Evolutionary conservation across 2,888 invertebrate genomes (phyloP).

Genomic region (Ennomos erosarius): DNA sequence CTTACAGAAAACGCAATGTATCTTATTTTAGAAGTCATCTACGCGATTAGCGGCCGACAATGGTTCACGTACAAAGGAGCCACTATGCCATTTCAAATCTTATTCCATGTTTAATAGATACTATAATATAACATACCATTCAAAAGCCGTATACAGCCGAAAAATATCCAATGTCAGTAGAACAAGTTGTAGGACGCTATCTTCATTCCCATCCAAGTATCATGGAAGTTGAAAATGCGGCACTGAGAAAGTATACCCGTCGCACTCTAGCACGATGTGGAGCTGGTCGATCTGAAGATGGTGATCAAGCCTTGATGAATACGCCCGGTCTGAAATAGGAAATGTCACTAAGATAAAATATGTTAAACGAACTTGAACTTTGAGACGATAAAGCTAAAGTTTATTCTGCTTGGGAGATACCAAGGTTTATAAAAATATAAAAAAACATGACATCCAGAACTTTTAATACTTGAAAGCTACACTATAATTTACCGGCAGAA

Average conservation of each 20-base stretch:
- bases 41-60: too few species aligned
- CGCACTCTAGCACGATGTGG: slow-evolving; percentile 32
- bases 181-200: slow-evolving; percentile 29
- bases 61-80: too few species aligned
- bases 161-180: slow-evolving; percentile 41
- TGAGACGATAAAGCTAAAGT: too few species aligned
- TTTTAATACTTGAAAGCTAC: too few species aligned
- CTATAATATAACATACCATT: slow-evolving; percentile 50
- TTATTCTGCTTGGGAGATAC: too few species aligned
- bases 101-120: background rate
- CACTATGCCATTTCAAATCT: too few species aligned
- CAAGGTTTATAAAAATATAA: too few species aligned
- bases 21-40: too few species aligned
- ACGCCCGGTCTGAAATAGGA: slow-evolving; percentile 32
- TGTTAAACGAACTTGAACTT: too few species aligned
- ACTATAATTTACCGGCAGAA: too few species aligned
- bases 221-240: slow-evolving; percentile 41
- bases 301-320: slow-evolving; percentile 10
- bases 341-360: background rate
- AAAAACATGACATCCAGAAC: too few species aligned
- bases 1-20: too few species aligned
- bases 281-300: slow-evolving; percentile 11
- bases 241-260: slow-evolving; percentile 30
- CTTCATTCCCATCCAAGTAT: slow-evolving; percentile 45
- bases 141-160: slow-evolving; percentile 42